A percentile compares a stretch with the other conserved stretches of the same genome.
Evolutionary conservation across 2,888 invertebrate genomes (phyloP).

Genomic region (Nephrotoma flavescens): DNA sequence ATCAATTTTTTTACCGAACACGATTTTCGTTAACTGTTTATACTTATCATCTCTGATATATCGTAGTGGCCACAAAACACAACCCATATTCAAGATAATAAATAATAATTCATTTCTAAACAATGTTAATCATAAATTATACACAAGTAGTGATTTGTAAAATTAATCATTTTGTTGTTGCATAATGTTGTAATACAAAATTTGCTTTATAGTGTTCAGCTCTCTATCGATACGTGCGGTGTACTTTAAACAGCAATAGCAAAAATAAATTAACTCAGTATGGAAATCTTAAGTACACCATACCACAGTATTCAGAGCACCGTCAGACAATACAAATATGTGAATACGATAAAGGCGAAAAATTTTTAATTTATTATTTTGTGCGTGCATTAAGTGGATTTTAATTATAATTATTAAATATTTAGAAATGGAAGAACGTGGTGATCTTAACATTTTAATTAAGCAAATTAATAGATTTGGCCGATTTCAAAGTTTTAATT

Average conservation of each 20-base stretch:
- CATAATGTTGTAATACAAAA: not conserved
- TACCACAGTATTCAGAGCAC: not conserved
- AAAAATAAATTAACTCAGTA: not conserved
- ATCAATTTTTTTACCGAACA: not conserved
- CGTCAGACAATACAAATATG: not conserved
- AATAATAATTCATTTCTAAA: not conserved
- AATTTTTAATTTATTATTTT: not conserved
- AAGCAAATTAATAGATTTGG: not conserved
- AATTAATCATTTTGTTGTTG: not conserved
- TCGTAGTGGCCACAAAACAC: not conserved
- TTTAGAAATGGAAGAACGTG: not conserved
- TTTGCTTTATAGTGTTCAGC: not conserved
- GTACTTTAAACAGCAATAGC: not conserved
- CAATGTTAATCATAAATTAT: not conserved
- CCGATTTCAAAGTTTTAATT: not conserved
- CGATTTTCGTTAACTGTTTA: not conserved
- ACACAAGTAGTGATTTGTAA: not conserved
- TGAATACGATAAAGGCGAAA: not conserved
- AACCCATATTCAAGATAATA: not conserved
- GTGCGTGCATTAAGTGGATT: not conserved
- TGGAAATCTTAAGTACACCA: not conserved
- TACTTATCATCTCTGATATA: not conserved
- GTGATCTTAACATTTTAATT: not conserved
- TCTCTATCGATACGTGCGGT: not conserved
- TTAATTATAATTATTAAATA: not conserved